Base-by-base conservation (phyloP, 2,797 vertebrate genomes). In the Oryzias dopingdopingensis region DNA sequence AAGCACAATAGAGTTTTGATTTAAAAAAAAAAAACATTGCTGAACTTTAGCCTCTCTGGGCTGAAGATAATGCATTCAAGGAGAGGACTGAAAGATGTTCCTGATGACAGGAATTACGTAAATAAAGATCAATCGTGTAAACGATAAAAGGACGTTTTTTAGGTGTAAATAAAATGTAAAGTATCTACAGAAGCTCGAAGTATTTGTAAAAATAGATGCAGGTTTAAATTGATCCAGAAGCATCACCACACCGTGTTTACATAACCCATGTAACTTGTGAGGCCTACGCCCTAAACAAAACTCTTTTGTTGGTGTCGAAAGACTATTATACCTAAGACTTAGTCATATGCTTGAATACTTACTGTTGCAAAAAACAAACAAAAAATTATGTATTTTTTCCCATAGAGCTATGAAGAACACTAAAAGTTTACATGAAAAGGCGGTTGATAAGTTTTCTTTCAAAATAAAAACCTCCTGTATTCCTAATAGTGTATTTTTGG, bases 221-320 rank as follows among this genome's bases (percentile, higher is more conserved):
- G 56, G 24, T 58, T 74, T 50, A 47, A 53, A 10, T 47, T 16
- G 20, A 45, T 37, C 10, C 10, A 37, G 8, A 32, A 70, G 16
- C 50, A 32, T 37, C 15, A 55, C 70, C 62, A 50, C 47, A 54
- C 40, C 47, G 70, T 26, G 32, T 64, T 81, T 77, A 64, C 13
- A 55, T 59, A 72, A 85, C 54, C 64, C 14, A 37, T 29, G 45
- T 46, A 55, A 57, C 60, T 65, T 56, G n/a, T 45, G 24, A 60
- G 51, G 65, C 54, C 78, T 40, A 81, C 74, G 42, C 77, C 82
- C 79, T 62, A 17, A 41, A 8, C 54, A 59, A 45, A 52, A 63
- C 62, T 68, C 51, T 45, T 79, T 80, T 70, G 77, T 81, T 72
- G 43, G 45, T 62, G 49, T 59, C 29, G 70, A 65, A 67, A 65